phyloP scores from a whole-genome alignment of 2,113 vertebrate genomes.

The Pachycephala philippinensis region DNA sequence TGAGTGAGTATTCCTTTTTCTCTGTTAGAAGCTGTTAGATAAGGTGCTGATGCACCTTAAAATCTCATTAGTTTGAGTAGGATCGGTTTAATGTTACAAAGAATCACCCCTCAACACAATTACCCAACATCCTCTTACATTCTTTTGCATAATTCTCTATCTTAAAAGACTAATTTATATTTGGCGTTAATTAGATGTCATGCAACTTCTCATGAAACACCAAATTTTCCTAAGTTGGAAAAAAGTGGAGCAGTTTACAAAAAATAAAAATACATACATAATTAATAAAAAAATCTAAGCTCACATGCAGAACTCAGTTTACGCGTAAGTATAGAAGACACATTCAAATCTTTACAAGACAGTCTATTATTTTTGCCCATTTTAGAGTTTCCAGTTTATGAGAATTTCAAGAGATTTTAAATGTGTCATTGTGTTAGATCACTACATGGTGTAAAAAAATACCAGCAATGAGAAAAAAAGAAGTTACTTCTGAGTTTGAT shows the following conservation, averaged over 20 bases:
- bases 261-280: neutral
- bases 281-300: neutral
- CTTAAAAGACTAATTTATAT: neutral
- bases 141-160: neutral
- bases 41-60: neutral
- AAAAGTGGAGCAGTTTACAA: neutral
- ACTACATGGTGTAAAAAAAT: neutral
- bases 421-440: neutral
- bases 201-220: neutral
- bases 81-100: neutral
- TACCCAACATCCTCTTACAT: neutral
- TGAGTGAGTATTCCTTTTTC: neutral
- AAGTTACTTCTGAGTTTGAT: neutral
- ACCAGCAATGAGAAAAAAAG: neutral
- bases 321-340: neutral
- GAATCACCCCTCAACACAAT: neutral
- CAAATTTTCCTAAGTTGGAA: neutral
- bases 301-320: neutral
- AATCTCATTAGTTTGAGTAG: neutral
- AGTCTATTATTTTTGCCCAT: neutral
- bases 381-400: neutral
- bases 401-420: neutral
- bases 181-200: neutral
- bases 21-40: neutral
- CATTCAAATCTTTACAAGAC: neutral